phyloP scores from a whole-genome alignment of 2,888 invertebrate genomes.

The Folsomia manolachei region DNA sequence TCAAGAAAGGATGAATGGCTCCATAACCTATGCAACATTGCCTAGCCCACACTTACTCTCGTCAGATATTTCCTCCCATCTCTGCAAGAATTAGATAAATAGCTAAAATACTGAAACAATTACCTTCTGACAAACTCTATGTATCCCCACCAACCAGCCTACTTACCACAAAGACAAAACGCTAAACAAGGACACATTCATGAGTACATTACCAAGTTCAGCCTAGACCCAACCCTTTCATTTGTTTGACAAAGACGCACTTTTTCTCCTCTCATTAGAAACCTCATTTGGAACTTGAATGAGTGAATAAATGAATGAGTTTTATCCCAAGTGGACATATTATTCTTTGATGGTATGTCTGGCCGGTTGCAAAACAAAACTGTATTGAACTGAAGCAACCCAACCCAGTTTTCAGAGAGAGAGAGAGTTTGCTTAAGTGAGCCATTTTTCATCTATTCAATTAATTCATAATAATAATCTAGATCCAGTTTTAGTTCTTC shows the following conservation, averaged over 20 bases:
- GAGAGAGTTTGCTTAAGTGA: background rate
- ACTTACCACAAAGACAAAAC: constrained; percentile 43
- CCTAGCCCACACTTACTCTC: background rate
- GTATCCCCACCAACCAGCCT: constrained; percentile 1
- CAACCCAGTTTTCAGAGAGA: background rate
- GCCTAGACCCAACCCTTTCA: constrained; percentile 33
- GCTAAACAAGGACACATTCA: constrained; percentile 20
- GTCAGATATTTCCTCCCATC: too few species aligned
- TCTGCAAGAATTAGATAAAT: too few species aligned
- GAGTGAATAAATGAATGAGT: background rate
- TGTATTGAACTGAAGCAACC: background rate
- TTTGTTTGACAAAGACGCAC: constrained; percentile 25
- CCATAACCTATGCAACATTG: too few species aligned
- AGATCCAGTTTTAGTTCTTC: background rate
- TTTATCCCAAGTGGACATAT: constrained; percentile 1
- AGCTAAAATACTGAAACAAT: background rate
- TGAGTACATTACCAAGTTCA: background rate
- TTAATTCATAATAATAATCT: constrained; percentile 10
- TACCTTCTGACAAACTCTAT: background rate
- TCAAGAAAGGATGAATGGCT: background rate
- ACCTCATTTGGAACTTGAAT: background rate
- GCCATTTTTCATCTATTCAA: constrained; percentile 6
- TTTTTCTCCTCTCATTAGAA: background rate
- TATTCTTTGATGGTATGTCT: background rate
- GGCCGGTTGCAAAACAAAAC: background rate